A percentile compares a stretch with the other conserved stretches of the same genome.
Conservation (phyloP, 2,888 invertebrate genomes). For the Drosophila paracracens region DNA sequence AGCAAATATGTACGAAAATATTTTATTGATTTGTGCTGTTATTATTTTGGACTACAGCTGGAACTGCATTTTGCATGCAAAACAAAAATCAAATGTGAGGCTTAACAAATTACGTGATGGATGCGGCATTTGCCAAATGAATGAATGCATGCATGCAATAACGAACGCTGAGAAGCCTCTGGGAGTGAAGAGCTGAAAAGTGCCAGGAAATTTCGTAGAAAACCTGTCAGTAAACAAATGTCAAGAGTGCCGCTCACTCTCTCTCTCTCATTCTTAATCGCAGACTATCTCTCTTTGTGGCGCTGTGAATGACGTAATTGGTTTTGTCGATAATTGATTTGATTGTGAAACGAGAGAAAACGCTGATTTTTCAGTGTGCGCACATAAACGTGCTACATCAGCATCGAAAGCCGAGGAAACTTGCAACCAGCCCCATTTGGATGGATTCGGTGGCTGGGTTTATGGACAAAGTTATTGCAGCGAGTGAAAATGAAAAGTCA, state of each 20-base stretch:
- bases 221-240: slow-evolving; percentile 35
- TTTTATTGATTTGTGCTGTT: neutral
- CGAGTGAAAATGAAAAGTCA: slow-evolving; percentile 71
- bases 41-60: neutral
- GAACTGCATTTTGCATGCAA: slow-evolving; percentile 46
- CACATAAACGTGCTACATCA: slow-evolving; percentile 69
- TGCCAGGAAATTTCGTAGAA: slow-evolving; percentile 29
- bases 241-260: slow-evolving; percentile 3
- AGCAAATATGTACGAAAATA: neutral
- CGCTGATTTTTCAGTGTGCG: slow-evolving; percentile 68
- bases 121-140: slow-evolving; percentile 25
- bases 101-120: slow-evolving; percentile 61
- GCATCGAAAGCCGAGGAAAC: slow-evolving; percentile 41
- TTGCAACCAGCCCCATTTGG: slow-evolving; percentile 33
- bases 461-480: slow-evolving; percentile 58
- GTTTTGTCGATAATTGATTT: slow-evolving; percentile 76
- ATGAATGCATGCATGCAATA: neutral
- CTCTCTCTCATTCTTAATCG: neutral
- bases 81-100: slow-evolving; percentile 63
- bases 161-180: neutral
- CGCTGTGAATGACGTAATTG: slow-evolving; percentile 60
- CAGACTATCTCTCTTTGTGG: neutral
- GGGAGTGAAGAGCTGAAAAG: slow-evolving; percentile 16
- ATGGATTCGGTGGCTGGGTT: slow-evolving; percentile 38
- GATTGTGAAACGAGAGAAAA: slow-evolving; percentile 62